Conservation (phyloP, 37 sponge, comb jelly and placozoan species). For the Haliclona indistincta region DNA sequence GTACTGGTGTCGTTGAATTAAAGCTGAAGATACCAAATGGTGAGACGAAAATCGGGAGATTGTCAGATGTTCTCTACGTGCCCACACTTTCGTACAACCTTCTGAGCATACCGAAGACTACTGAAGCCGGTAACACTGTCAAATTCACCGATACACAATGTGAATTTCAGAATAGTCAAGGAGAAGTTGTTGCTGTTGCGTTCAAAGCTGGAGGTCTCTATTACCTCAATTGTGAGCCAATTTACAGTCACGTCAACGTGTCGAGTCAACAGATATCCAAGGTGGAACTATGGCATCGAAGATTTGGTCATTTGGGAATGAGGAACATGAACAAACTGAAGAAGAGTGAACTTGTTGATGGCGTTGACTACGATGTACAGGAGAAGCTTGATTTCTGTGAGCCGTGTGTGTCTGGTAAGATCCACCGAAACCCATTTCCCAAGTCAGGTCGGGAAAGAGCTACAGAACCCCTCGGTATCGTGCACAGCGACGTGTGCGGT, state of each 20-base stretch:
- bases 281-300: neutral
- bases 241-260: neutral
- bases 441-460: neutral
- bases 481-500: conserved; percentile 54
- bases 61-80: conserved; percentile 5
- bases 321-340: neutral
- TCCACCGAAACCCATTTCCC: neutral
- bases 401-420: neutral
- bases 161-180: neutral
- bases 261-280: neutral
- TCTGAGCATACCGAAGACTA: neutral
- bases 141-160: neutral
- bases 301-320: conserved; percentile 11
- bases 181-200: neutral
- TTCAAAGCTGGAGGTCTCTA: neutral
- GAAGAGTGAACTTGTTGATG: neutral
- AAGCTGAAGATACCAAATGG: neutral
- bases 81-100: conserved; percentile 13
- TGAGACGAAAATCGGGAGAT: neutral
- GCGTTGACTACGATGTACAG: conserved; percentile 4
- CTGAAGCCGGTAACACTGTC: conserved; percentile 1
- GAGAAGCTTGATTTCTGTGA: neutral
- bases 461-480: conserved; percentile 35
- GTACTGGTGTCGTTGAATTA: conserved; percentile 6
- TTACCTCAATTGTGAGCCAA: conserved; percentile 11